These are phyloP conservation scores for Mylabris phalerata DNA, from an alignment of 1,140 invertebrate genomes.

Conservation along the genomic window DNA sequence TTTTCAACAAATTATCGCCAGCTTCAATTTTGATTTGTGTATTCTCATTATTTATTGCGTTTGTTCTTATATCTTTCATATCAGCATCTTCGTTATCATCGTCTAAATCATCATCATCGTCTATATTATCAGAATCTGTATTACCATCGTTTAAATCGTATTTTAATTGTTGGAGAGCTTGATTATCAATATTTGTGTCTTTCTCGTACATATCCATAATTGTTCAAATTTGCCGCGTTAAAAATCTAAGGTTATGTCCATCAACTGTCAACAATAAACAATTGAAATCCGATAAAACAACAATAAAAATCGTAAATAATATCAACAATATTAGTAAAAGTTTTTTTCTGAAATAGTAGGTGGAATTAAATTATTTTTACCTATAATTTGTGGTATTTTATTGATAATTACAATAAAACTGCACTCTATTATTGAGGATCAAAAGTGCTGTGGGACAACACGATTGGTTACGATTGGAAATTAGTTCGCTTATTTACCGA, in stretches of 20 bases:
- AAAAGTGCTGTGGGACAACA: too few relatives aligned
- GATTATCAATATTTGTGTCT: conserved; percentile 24
- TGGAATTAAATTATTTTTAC: neutral
- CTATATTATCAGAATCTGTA: conserved; percentile 32
- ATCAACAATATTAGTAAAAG: neutral
- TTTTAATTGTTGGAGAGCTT: neutral
- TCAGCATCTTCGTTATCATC: conserved; percentile 31
- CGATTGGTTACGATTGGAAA: too few relatives aligned
- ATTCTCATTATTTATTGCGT: neutral
- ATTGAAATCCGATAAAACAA: neutral
- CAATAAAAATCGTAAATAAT: neutral
- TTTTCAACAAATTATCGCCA: too few relatives aligned
- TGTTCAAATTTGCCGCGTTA: neutral
- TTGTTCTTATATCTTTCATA: conserved; percentile 17
- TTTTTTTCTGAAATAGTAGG: neutral
- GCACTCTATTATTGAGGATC: neutral
- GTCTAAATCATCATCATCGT: conserved; percentile 30
- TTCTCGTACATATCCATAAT: conserved; percentile 37
- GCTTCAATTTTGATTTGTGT: too few relatives aligned
- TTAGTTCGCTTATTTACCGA: too few relatives aligned
- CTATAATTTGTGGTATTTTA: neutral
- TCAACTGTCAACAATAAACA: neutral
- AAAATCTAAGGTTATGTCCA: too few relatives aligned
- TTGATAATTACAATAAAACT: neutral
- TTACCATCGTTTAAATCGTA: neutral